A percentile compares a stretch with the other conserved stretches of the same genome.
These are phyloP conservation scores for Luidia sarsii DNA, from an alignment of 53 echinoderm and acorn worm species.

Conservation along the genomic window DNA sequence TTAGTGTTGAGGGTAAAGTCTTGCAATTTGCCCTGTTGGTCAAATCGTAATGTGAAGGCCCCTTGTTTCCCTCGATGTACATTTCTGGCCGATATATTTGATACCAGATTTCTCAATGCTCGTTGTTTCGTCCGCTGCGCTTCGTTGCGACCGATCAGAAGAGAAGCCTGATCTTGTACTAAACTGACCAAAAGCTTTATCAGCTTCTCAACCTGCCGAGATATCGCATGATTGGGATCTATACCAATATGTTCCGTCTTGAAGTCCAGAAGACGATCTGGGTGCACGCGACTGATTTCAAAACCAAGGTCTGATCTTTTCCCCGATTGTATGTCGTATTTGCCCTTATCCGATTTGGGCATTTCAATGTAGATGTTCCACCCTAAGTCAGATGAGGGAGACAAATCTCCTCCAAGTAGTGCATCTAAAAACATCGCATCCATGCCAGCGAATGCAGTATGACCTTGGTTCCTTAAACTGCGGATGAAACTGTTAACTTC, in stretches of 20 bases:
- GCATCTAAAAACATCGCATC: slow-evolving; percentile 42
- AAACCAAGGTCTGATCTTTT: slow-evolving; percentile 5
- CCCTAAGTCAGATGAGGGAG: not conserved
- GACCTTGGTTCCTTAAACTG: slow-evolving; percentile 1
- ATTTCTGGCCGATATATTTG: slow-evolving; percentile 8
- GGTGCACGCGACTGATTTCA: not conserved
- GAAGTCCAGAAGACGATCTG: not conserved
- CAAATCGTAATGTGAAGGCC: slow-evolving; percentile 1
- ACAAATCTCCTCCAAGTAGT: not conserved
- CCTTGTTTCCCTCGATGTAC: slow-evolving; percentile 19
- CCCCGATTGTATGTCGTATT: too few relatives aligned
- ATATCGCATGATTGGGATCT: slow-evolving; percentile 4
- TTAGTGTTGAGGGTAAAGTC: slow-evolving; percentile 26
- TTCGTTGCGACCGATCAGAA: not conserved
- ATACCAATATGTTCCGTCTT: not conserved
- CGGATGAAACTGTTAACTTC: slow-evolving; percentile 11
- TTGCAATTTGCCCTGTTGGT: not conserved
- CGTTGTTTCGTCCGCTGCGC: not conserved
- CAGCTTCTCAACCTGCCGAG: not conserved
- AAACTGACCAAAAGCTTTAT: not conserved
- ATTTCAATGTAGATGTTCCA: slow-evolving; percentile 12
- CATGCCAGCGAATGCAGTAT: slow-evolving; percentile 12
- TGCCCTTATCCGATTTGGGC: slow-evolving; percentile 2
- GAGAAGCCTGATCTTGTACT: not conserved
- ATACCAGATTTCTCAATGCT: slow-evolving; percentile 2